Evolutionary conservation across 2,888 invertebrate genomes (phyloP).

Genomic region (Carpatolechia fugitivella): DNA sequence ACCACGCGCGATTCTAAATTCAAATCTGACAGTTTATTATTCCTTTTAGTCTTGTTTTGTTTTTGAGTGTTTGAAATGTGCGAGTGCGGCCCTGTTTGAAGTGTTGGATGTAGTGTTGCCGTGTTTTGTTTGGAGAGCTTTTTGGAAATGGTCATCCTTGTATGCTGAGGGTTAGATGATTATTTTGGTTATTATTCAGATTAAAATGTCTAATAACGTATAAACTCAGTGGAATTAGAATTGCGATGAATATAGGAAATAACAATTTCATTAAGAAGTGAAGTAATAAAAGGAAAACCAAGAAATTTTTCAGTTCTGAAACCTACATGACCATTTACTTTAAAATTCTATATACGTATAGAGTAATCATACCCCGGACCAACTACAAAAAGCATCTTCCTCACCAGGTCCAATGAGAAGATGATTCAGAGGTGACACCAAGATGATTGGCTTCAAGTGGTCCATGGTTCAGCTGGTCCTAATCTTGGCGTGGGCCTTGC

Average conservation of each 20-base stretch:
- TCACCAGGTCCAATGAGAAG: conserved; percentile 30
- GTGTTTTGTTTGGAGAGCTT: neutral
- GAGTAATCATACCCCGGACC: too few species aligned
- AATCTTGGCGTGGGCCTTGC: conserved; percentile 45
- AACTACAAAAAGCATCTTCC: too few species aligned
- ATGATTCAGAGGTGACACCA: conserved; percentile 34
- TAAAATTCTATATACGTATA: too few species aligned
- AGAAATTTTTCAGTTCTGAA: too few species aligned
- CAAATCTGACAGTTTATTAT: conserved; percentile 18
- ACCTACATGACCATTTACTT: too few species aligned
- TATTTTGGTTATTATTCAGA: conserved; percentile 1
- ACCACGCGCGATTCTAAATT: conserved; percentile 31
- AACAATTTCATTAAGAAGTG: too few species aligned
- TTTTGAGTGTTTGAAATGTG: conserved; percentile 23
- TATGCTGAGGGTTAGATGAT: neutral
- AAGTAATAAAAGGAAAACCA: neutral
- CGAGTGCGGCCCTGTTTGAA: conserved; percentile 34
- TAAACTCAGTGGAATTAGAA: neutral
- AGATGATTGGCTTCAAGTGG: conserved; percentile 67
- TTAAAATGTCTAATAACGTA: too few species aligned
- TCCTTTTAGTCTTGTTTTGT: neutral
- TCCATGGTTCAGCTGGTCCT: conserved; percentile 45
- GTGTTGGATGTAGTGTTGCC: conserved; percentile 1
- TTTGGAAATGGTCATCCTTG: conserved; percentile 7
- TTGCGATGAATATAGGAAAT: too few species aligned